Evolutionary conservation across 1,140 invertebrate genomes (phyloP).

Genomic region (Drosophila ambigua): DNA sequence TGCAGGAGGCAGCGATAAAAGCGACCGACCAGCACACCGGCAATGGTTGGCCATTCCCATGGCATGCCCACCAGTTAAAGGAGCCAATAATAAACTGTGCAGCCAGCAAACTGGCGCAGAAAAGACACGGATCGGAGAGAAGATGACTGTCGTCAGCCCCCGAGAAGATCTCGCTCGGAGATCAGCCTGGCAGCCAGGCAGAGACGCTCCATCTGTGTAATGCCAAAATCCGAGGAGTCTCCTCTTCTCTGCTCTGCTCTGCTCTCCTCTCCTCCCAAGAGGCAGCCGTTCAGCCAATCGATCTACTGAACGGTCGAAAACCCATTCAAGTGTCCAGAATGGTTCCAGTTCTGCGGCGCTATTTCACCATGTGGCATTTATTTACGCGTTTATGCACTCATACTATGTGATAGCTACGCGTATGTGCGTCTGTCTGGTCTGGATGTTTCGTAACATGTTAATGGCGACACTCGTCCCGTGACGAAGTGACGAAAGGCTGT

Average conservation of each 20-base stretch:
- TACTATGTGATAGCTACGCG: constrained; percentile 17
- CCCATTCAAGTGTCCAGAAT: constrained; percentile 37
- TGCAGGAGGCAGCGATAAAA: constrained; percentile 20
- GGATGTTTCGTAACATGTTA: constrained; percentile 26
- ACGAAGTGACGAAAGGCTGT: constrained; percentile 70
- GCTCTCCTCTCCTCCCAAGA: no score
- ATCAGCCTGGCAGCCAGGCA: no score
- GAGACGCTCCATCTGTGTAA: no score
- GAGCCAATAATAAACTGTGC: no score
- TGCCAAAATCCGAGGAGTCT: no score
- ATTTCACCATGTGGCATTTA: constrained; percentile 53
- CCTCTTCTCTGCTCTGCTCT: no score
- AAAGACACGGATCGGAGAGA: no score
- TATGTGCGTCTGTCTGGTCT: constrained; percentile 3
- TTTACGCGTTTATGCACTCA: constrained; percentile 10
- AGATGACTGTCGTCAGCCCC: no score
- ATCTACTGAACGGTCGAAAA: neutral
- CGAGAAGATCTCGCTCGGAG: no score
- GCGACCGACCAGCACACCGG: neutral
- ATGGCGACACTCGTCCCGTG: constrained; percentile 15
- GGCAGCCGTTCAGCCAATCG: neutral
- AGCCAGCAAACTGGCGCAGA: no score
- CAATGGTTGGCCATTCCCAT: neutral
- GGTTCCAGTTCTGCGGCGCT: constrained; percentile 8
- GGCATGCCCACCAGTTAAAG: neutral